phyloP scores from a whole-genome alignment of 2,797 vertebrate genomes.

The Sebastes miniatus region DNA sequence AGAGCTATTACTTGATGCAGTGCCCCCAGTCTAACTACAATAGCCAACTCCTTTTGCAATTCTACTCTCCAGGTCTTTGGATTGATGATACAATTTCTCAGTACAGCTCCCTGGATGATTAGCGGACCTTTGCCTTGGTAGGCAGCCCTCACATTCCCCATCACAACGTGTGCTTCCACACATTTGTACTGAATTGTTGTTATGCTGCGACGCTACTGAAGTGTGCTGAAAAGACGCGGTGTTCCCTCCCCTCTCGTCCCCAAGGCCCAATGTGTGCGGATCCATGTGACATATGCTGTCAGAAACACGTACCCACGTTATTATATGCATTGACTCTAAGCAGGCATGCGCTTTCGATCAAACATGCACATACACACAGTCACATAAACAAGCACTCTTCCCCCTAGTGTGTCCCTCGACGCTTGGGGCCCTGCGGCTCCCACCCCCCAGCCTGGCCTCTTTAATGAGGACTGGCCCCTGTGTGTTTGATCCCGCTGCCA shows the following conservation, averaged over 20 bases:
- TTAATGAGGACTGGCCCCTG: conserved; percentile 79
- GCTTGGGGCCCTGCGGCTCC: conserved; percentile 47
- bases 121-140: conserved; percentile 28
- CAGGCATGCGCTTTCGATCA: conserved; percentile 48
- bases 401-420: conserved; percentile 60
- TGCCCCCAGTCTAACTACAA: conserved; percentile 18
- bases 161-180: conserved; percentile 25
- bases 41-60: conserved; percentile 26
- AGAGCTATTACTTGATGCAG: conserved; percentile 7
- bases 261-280: conserved; percentile 16
- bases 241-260: conserved; percentile 14
- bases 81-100: conserved; percentile 51
- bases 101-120: conserved; percentile 51
- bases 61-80: conserved; percentile 37
- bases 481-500: conserved; percentile 79
- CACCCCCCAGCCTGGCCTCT: conserved; percentile 63
- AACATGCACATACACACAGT: conserved; percentile 23
- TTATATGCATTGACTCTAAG: conserved; percentile 47
- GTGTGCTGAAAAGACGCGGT: conserved; percentile 17
- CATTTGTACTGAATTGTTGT: conserved; percentile 45
- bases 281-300: conserved; percentile 31
- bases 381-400: conserved; percentile 55
- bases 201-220: conserved; percentile 13
- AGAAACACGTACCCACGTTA: conserved; percentile 20
- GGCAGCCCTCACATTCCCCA: conserved; percentile 29